A percentile compares a stretch with the other conserved stretches of the same genome.
phyloP scores from a whole-genome alignment of 1,140 invertebrate genomes.

The Dinothrombium tinctorium region DNA sequence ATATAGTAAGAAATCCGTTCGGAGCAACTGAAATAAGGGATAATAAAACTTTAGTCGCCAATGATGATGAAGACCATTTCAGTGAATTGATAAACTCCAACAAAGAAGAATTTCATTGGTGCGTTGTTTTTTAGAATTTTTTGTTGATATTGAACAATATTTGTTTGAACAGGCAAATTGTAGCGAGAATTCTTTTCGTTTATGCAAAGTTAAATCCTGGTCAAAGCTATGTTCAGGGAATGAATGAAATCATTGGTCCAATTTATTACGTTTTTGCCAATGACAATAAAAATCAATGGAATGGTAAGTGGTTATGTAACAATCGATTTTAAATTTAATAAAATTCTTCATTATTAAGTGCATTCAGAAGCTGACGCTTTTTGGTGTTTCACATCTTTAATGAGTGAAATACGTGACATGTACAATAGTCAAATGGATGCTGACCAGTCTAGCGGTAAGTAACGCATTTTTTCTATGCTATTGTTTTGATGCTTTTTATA shows the following conservation, averaged over 20 bases:
- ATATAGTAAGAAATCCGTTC: constrained; percentile 13
- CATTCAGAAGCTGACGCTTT: constrained; percentile 91
- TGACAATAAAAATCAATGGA: constrained; percentile 51
- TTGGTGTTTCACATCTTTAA: constrained; percentile 61
- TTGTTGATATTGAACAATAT: constrained; percentile 30
- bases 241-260: constrained; percentile 97
- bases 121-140: too few species aligned
- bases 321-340: too few species aligned
- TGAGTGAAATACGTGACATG: constrained; percentile 71
- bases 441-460: constrained; percentile 8
- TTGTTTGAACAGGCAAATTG: too few species aligned
- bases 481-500: too few species aligned
- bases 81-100: constrained; percentile 3
- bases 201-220: constrained; percentile 96
- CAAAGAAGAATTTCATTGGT: constrained; percentile 15
- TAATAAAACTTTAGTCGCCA: constrained; percentile 1
- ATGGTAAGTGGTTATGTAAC: constrained; percentile 11
- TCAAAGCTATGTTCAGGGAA: constrained; percentile 63
- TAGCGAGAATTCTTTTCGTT: constrained; percentile 83
- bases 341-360: constrained; percentile 27
- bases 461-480: constrained; percentile 12
- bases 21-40: constrained; percentile 12
- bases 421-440: constrained; percentile 81
- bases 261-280: constrained; percentile 92
- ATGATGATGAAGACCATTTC: background rate